Percentiles rank a stretch among this genome's conserved stretches.
phyloP scores from a whole-genome alignment of 2,888 invertebrate genomes.

The Aplocera efformata region DNA sequence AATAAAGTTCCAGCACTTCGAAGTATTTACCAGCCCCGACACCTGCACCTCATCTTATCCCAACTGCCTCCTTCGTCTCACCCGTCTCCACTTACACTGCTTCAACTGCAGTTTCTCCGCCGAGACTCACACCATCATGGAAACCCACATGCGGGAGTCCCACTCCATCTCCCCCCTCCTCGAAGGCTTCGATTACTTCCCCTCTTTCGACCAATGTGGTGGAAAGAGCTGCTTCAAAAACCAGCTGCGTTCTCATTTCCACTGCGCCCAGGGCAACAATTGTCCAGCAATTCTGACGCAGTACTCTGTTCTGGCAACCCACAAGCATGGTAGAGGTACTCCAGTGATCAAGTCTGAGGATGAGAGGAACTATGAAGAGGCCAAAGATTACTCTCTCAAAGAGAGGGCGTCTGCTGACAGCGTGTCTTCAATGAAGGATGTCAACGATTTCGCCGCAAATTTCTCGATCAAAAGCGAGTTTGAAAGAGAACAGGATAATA shows the following conservation, averaged over 20 bases:
- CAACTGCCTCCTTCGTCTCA: slow-evolving; percentile 84
- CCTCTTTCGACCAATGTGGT: slow-evolving; percentile 74
- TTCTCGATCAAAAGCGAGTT: slow-evolving; percentile 75
- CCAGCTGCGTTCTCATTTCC: slow-evolving; percentile 70
- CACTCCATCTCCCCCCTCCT: slow-evolving; percentile 90
- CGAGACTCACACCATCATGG: slow-evolving; percentile 87
- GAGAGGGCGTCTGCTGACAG: slow-evolving; percentile 71
- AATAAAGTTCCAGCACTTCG: slow-evolving; percentile 82
- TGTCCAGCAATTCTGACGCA: slow-evolving; percentile 75
- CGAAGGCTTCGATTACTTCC: slow-evolving; percentile 92
- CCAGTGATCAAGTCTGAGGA: slow-evolving; percentile 66
- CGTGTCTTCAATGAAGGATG: slow-evolving; percentile 60
- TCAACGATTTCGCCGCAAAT: slow-evolving; percentile 60
- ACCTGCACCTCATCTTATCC: slow-evolving; percentile 85
- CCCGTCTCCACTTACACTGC: slow-evolving; percentile 91
- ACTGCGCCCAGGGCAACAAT: slow-evolving; percentile 72
- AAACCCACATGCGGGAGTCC: slow-evolving; percentile 91
- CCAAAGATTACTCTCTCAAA: slow-evolving; percentile 75
- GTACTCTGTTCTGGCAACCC: slow-evolving; percentile 73
- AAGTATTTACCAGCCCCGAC: slow-evolving; percentile 80
- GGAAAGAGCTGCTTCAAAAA: slow-evolving; percentile 75
- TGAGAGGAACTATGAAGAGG: slow-evolving; percentile 68
- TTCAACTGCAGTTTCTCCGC: slow-evolving; percentile 92
- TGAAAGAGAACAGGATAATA: slow-evolving; percentile 70
- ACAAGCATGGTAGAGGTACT: slow-evolving; percentile 72